These are phyloP conservation scores for Megaceryle torquata DNA, from an alignment of 2,113 vertebrate genomes.

Conservation along the genomic window DNA sequence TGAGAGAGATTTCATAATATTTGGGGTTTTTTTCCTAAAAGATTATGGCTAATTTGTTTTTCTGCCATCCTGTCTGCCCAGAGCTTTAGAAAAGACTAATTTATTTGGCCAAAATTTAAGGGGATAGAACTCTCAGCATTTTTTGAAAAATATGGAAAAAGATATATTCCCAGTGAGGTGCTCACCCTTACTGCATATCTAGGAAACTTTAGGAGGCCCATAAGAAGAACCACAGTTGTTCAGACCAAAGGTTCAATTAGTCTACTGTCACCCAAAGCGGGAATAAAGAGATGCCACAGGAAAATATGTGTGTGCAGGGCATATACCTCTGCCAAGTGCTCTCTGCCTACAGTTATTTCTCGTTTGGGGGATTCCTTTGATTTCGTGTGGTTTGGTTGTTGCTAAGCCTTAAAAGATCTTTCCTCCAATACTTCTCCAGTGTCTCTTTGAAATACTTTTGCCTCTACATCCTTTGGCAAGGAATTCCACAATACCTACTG, in stretches of 20 bases:
- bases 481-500: neutral
- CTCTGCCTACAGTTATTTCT: neutral
- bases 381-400: neutral
- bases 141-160: neutral
- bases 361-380: neutral
- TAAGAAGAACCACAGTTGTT: neutral
- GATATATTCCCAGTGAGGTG: neutral
- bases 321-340: neutral
- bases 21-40: neutral
- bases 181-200: neutral
- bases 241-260: neutral
- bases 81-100: neutral
- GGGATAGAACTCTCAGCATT: neutral
- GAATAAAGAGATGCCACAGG: neutral
- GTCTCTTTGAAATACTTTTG: neutral
- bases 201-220: neutral
- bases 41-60: neutral
- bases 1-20: neutral
- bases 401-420: neutral
- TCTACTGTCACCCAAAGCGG: neutral
- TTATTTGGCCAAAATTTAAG: neutral
- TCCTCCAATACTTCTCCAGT: neutral
- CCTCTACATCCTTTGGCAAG: neutral
- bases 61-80: neutral
- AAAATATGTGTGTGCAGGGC: fast-evolving